Percentiles rank a stretch among this genome's conserved stretches.
Conservation (phyloP, 2,797 vertebrate genomes). For the Dermochelys coriacea region DNA sequence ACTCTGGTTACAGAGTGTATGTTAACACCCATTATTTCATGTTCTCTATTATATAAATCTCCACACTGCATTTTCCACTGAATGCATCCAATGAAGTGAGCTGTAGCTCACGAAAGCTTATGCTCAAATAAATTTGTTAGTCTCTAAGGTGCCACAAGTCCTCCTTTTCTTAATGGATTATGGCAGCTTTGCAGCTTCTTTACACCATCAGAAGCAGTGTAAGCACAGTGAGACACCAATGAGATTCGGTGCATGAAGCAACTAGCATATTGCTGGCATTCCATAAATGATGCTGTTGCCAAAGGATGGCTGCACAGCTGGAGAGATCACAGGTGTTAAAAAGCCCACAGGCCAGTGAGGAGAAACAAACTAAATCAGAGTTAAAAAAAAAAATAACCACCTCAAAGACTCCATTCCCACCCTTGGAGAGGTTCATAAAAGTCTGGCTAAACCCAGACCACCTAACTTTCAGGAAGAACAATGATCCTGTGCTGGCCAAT, state of each 20-base stretch:
- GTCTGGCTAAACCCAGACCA: conserved; percentile 30
- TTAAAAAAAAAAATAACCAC: not conserved
- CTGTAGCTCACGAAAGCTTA: too few species aligned
- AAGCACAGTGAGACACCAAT: accelerated
- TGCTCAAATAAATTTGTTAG: too few species aligned
- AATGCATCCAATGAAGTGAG: too few species aligned
- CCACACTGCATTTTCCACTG: too few species aligned
- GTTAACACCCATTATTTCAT: too few species aligned
- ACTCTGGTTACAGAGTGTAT: too few species aligned
- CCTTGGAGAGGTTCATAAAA: conserved; percentile 57
- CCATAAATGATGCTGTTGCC: not conserved
- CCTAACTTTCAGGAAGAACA: conserved; percentile 55
- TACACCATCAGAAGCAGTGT: not conserved
- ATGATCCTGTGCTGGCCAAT: not conserved
- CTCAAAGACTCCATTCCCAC: conserved; percentile 20
- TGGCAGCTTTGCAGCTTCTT: not conserved
- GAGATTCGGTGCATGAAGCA: not conserved
- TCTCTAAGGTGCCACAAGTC: too few species aligned
- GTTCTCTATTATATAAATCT: too few species aligned
- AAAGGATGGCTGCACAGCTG: not conserved
- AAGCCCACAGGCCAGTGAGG: accelerated
- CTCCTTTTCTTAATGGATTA: not conserved
- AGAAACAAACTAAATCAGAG: not conserved
- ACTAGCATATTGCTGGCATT: not conserved
- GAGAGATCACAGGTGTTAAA: not conserved